Conservation (phyloP, 2,113 vertebrate species). For the Okapia johnstoni region DNA sequence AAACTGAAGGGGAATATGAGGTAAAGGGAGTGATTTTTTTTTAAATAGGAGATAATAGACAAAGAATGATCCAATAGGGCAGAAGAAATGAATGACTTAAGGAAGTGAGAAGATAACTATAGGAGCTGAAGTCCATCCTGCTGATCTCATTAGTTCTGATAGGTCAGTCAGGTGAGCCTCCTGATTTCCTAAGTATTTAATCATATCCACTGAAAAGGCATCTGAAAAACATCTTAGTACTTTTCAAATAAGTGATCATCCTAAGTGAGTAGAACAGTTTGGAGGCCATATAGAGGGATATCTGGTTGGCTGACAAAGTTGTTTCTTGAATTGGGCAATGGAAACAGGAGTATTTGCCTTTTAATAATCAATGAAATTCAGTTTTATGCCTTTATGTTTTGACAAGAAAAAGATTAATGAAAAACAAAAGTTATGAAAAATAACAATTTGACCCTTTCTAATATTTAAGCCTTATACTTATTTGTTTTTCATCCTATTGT, state of each 20-base stretch:
- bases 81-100: background rate
- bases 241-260: background rate
- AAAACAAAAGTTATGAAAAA: background rate
- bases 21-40: background rate
- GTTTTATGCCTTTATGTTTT: background rate
- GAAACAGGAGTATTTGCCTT: background rate
- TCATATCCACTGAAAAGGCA: background rate
- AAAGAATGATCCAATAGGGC: background rate
- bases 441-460: background rate
- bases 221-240: background rate
- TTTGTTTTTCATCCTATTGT: background rate
- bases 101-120: background rate
- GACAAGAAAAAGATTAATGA: background rate
- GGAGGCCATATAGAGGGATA: background rate
- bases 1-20: background rate
- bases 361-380: background rate
- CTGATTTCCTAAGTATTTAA: background rate
- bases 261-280: background rate
- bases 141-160: background rate
- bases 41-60: background rate
- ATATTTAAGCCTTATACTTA: background rate
- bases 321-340: background rate
- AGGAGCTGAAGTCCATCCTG: background rate
- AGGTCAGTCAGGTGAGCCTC: background rate
- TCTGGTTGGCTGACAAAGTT: background rate